A percentile compares a stretch with the other conserved stretches of the same genome.
These are phyloP conservation scores for Rhombomys opimus DNA, from an alignment of 2,113 vertebrate genomes.

Conservation along the genomic window DNA sequence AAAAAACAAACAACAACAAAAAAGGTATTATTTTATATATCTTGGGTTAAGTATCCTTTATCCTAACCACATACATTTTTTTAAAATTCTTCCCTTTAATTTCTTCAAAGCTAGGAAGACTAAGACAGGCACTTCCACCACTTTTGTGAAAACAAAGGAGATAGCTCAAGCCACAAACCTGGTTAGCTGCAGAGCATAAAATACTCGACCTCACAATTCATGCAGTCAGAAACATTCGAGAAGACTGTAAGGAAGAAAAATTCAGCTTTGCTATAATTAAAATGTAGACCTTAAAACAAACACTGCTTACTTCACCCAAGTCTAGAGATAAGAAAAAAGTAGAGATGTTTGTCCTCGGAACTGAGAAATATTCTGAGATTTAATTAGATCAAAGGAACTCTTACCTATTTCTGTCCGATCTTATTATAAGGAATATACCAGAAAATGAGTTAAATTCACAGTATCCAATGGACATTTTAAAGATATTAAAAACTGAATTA, in stretches of 20 bases:
- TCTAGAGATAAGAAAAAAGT: background rate
- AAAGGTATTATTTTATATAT: background rate
- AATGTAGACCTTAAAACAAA: slow-evolving; percentile 19
- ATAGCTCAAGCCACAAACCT: background rate
- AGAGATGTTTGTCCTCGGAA: background rate
- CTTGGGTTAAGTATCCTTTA: background rate
- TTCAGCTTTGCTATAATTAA: background rate
- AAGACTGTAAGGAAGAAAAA: slow-evolving; percentile 38
- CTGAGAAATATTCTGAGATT: background rate
- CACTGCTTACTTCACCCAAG: background rate
- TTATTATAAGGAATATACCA: background rate
- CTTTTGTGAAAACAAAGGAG: background rate
- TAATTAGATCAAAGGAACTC: background rate
- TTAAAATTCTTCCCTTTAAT: background rate
- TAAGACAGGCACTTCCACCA: background rate
- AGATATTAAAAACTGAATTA: background rate
- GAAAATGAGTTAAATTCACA: slow-evolving; percentile 44
- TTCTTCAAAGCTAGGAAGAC: background rate
- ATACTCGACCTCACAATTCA: background rate
- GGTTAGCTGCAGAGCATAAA: background rate
- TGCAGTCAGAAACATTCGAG: background rate
- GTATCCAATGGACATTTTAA: background rate
- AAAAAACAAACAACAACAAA: too few species aligned
- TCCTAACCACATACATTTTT: background rate
- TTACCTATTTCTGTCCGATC: background rate